phyloP scores from a whole-genome alignment of 2,113 vertebrate genomes.

The Empidonax traillii region DNA sequence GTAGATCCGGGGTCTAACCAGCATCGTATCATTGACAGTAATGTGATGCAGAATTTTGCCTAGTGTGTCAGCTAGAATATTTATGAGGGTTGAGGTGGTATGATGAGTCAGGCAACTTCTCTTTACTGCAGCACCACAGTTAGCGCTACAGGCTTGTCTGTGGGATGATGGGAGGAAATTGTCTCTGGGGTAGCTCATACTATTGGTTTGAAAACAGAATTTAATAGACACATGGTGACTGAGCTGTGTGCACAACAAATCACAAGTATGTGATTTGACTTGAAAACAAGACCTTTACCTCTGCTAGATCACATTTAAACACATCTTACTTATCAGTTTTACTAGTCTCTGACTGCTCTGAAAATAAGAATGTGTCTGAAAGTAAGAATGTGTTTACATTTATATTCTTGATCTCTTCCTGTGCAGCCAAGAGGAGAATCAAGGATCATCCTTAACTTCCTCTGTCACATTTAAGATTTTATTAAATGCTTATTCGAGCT shows the following conservation, averaged over 20 bases:
- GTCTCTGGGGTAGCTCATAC: background rate
- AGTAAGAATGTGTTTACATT: background rate
- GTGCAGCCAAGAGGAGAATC: background rate
- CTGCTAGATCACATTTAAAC: background rate
- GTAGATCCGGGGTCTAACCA: background rate
- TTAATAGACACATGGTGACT: rapidly evolving
- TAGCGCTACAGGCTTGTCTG: background rate
- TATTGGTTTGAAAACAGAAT: background rate
- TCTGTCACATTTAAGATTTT: background rate
- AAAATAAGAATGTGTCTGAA: background rate
- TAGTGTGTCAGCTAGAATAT: background rate
- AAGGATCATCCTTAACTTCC: background rate
- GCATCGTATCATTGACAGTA: background rate
- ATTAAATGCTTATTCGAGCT: background rate
- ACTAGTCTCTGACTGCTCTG: background rate
- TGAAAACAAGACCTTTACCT: background rate
- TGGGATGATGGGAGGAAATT: background rate
- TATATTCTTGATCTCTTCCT: background rate
- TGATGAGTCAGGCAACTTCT: background rate
- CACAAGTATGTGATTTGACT: background rate
- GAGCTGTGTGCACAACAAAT: background rate
- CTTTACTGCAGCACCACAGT: background rate
- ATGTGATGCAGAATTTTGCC: background rate
- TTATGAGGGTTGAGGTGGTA: background rate
- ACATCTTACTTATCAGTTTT: background rate